Evolutionary conservation across 2,888 invertebrate genomes (phyloP).

Genomic region (Harpalus rubripes): DNA sequence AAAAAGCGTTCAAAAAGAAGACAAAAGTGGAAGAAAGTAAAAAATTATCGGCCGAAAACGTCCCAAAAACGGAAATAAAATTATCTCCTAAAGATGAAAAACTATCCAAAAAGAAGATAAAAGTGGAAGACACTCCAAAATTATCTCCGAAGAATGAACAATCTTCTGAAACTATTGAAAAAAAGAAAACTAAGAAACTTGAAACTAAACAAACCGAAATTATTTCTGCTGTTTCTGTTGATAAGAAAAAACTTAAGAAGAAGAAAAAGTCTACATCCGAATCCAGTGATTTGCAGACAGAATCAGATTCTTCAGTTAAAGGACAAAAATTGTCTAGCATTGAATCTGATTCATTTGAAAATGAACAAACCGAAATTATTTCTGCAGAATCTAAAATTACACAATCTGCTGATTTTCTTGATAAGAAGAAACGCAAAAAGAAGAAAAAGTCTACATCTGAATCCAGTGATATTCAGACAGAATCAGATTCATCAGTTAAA

Average conservation of each 20-base stretch:
- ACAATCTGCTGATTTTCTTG: not conserved
- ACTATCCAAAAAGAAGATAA: not conserved
- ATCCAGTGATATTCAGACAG: conserved; percentile 1
- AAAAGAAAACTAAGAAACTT: conserved; percentile 20
- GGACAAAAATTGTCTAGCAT: not conserved
- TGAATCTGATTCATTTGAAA: conserved; percentile 28
- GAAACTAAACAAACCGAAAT: conserved; percentile 15
- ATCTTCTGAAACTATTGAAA: not conserved
- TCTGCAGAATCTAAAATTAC: not conserved
- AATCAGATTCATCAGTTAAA: conserved; percentile 22
- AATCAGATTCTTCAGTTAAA: conserved; percentile 21
- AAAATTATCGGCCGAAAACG: not conserved
- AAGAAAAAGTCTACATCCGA: conserved; percentile 33
- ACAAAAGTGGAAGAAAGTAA: not conserved
- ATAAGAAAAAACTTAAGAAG: conserved; percentile 40
- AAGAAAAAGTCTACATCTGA: conserved; percentile 33
- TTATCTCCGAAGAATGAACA: not conserved
- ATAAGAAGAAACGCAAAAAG: conserved; percentile 44
- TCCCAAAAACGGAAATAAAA: not conserved
- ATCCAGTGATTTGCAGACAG: not conserved
- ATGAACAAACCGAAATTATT: conserved; percentile 1
- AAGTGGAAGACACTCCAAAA: not conserved
- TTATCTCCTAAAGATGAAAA: not conserved
- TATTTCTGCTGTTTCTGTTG: not conserved
- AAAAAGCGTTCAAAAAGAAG: not conserved